A percentile compares a stretch with the other conserved stretches of the same genome.
Conservation (phyloP, 2,797 vertebrate species). For the Huso huso region DNA sequence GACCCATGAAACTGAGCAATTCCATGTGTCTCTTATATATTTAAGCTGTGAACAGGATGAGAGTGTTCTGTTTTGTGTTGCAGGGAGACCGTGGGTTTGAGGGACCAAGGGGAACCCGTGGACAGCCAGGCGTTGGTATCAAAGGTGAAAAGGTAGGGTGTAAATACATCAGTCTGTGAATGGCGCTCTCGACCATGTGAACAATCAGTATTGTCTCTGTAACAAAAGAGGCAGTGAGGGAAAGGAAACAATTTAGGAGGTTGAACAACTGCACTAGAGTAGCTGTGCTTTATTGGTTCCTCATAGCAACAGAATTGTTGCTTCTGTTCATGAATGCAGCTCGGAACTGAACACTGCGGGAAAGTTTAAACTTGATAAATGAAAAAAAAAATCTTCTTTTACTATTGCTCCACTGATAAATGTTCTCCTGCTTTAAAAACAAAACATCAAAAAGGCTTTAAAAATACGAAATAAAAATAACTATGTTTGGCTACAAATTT, state of each 20-base stretch:
- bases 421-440: too few species aligned
- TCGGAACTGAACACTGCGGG: constrained; percentile 26
- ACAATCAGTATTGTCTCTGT: constrained; percentile 24
- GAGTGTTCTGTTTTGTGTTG: constrained; percentile 33
- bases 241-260: constrained; percentile 25
- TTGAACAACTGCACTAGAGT: constrained; percentile 22
- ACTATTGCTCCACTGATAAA: too few species aligned
- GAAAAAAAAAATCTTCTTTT: too few species aligned
- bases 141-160: constrained; percentile 80
- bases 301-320: constrained; percentile 21
- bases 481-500: too few species aligned
- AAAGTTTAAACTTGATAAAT: constrained; percentile 17
- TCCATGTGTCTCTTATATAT: neutral
- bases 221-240: constrained; percentile 39
- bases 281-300: constrained; percentile 25
- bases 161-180: constrained; percentile 44
- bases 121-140: constrained; percentile 69
- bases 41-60: too few species aligned
- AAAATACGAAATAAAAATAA: too few species aligned
- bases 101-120: constrained; percentile 68
- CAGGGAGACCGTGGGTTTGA: constrained; percentile 76
- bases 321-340: constrained; percentile 12
- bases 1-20: constrained; percentile 17
- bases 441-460: too few species aligned
- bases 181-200: constrained; percentile 17